phyloP scores from a whole-genome alignment of 2,797 vertebrate species.

The Perodicticus potto region DNA sequence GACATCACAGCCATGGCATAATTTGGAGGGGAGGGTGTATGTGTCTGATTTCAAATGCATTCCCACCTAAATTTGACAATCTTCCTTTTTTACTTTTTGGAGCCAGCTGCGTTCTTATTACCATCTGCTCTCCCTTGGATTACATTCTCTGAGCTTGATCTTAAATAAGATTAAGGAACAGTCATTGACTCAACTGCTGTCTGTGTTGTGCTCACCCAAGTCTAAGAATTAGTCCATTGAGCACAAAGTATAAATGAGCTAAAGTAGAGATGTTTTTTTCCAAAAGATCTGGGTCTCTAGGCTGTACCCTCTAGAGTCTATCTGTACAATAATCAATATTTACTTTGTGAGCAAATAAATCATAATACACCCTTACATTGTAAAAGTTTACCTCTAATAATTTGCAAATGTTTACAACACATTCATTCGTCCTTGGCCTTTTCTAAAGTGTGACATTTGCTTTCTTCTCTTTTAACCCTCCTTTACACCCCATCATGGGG shows the following conservation, averaged over 20 bases:
- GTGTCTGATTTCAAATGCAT: slow-evolving; percentile 7
- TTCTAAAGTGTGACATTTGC: neutral
- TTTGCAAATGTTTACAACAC: neutral
- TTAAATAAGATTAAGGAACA: neutral
- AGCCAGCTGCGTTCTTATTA: neutral
- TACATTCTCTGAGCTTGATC: slow-evolving; percentile 6
- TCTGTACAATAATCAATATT: neutral
- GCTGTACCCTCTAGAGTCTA: neutral
- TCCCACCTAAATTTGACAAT: neutral
- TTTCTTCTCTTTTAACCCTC: slow-evolving; percentile 12
- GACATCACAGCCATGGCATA: neutral
- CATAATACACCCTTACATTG: neutral
- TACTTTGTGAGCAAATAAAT: neutral
- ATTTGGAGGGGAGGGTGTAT: neutral
- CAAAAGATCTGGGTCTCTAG: neutral
- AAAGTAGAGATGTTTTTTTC: neutral
- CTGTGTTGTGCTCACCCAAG: neutral
- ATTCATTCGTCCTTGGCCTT: neutral
- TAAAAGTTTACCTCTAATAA: neutral
- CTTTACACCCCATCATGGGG: neutral
- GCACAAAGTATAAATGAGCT: neutral
- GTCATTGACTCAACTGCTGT: neutral
- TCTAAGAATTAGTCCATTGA: neutral
- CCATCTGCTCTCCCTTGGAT: neutral
- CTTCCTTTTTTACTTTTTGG: slow-evolving; percentile 1